Evolutionary conservation across 1,140 invertebrate species (phyloP), one percentile per base, ranked within the genome.

Genomic region (Lordiphosa clarofinis): DNA sequence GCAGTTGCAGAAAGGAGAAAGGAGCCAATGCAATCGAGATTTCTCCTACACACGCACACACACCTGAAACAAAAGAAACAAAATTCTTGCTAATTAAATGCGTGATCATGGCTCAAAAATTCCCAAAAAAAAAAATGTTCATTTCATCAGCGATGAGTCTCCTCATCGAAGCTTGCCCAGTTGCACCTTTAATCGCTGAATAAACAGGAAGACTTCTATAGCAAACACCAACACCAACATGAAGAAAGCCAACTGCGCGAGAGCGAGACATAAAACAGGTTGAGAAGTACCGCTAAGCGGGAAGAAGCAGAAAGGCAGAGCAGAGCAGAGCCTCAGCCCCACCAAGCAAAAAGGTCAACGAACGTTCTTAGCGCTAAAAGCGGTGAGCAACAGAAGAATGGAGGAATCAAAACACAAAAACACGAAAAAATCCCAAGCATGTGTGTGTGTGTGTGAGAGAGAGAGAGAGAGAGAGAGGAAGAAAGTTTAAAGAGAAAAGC

Each of bases 211-310:
- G 78, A 84, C 78, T 84, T 84, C 79, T 84, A 84, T 69, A 82
- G 73, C 57, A 84, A 86, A 15, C 56, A 56, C 49, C 37, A 50
- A 60, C 57, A 53, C 49, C 48, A 24, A 49, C 42, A 52, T 15
- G 42, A 12, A 50, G 12, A 42, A 12, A 35, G 11, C 21, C 24
- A 56, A 12, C 8, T 40, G 46, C 63, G 55, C 38, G 33, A 37
- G 55, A 48, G 36, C 46, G 55, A 52, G 67, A 62, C 54, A 81
- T 55, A 81, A 87, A 87, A 87, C 86, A 86, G 86, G 86, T 87
- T 87, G 75, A 86, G 79, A 87, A 87, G 86, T 87, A 87, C 86
- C 86, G 86, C 86, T 87, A 87, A 86, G 82, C 81, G 73, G 65
- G 59, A 48, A 28, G 36, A 12, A 31, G 42, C 50, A 56, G n/a